A percentile compares a stretch with the other conserved stretches of the same genome.
These are phyloP conservation scores for Zosterops borbonicus DNA, from an alignment of 2,113 vertebrate genomes.

Conservation along the genomic window DNA sequence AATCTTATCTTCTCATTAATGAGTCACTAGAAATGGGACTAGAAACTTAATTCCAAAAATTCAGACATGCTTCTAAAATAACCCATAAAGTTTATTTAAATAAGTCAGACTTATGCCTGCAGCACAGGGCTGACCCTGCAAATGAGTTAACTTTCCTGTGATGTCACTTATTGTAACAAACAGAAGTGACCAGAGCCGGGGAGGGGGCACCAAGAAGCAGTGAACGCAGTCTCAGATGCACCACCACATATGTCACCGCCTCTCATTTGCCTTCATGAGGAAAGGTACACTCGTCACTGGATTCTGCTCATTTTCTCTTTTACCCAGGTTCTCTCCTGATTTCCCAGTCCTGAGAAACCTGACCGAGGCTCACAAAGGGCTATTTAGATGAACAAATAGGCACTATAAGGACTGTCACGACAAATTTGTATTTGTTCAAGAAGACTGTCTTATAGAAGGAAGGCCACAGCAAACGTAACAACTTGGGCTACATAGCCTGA, in stretches of 20 bases:
- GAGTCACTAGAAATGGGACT: not conserved
- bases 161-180: rapidly evolving
- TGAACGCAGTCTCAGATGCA: not conserved
- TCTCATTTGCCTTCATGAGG: not conserved
- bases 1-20: not conserved
- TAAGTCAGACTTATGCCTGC: not conserved
- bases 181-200: not conserved
- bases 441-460: not conserved
- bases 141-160: not conserved
- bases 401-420: not conserved
- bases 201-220: not conserved
- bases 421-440: not conserved
- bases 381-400: not conserved
- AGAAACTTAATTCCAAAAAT: not conserved
- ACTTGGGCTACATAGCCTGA: not conserved
- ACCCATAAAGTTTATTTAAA: not conserved
- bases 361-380: not conserved
- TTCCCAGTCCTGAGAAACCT: not conserved
- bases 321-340: not conserved
- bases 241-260: not conserved
- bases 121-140: not conserved
- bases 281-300: not conserved
- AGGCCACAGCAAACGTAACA: not conserved
- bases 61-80: not conserved
- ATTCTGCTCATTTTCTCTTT: not conserved